Evolutionary conservation across 23 tunicate species (phyloP), one percentile per base, ranked within the genome.

Genomic region (Halocynthia roretzi): DNA sequence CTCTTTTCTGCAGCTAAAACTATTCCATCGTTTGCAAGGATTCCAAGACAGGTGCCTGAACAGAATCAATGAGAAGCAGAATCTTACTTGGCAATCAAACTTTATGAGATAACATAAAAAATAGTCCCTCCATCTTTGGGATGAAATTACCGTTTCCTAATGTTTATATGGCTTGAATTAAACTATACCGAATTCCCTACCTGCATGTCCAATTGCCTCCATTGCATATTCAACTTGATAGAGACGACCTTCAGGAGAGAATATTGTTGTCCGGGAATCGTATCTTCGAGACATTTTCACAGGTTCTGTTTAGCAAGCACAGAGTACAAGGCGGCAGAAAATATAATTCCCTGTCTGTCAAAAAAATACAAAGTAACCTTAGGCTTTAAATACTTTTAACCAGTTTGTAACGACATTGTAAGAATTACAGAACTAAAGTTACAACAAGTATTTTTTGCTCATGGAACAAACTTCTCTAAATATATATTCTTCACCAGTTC

Each of bases 131-230:
- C n/a, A 58, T 58, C 17, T 14, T 58, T 2, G 64, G n/a, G 17
- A 58, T 17, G 4, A 58, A 14, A 14, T 58, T 58, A 58, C 64
- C n/a, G 40, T 67, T 11, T 31, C 44, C 44, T 31, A 31, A 31
- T 31, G 44, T 31, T 31, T 31, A 31, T 31, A 31, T 31, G 44
- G 44, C 4, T 31, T 31, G 4, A 4, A 31, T 31, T 31, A 1
- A 31, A 31, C 44, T 31, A 31, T 0, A 31, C 44, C 1, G 44
- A 31, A 31, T 31, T 5, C 20, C 14, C 56, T 64, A 92, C 98
- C 98, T 56, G 99, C 99, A 68, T 94, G 99, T 22, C 99, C 99
- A 60, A 94, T 88, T 6, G 99, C 99, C 54, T 94, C 99, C 99
- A 94, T 94, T 10, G 99, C 99, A 72, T 94, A 94, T 85, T 94